Evolutionary conservation across 37 sponge, comb jelly and placozoan species (phyloP), one percentile per base, ranked within the genome.

Genomic region (Hormiphora californensis): DNA sequence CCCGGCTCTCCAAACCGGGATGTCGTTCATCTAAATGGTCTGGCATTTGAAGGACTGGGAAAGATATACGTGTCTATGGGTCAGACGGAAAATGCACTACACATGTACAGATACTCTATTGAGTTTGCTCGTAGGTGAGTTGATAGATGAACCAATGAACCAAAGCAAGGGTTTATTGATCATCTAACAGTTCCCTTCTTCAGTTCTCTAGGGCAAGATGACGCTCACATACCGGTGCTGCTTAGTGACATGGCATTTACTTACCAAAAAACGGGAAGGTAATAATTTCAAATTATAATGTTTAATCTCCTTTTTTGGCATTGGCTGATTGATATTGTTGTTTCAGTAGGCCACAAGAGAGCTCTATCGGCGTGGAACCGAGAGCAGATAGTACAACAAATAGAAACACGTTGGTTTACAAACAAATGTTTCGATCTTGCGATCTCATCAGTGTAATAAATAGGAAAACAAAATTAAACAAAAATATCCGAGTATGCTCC

Each of bases 101-200:
- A 73, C 81, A 73, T 73, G 81, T 73, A 73, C 44, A 38, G n/a
- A 4, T 46, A 73, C 44, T 43, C 81, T 40, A 1, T 73, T 32
- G 39, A 39, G 25, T 73, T 73, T 40, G 81, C 81, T 19, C 46
- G 23, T 23, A 40, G 15, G 81, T 73, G 3, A 73, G 81, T 73
- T 11, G 59, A 27, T 22, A 4, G n/a, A n/a, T n/a, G n/a, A n/a
- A n/a, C n/a, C n/a, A n/a, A 46, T 17, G 12, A 46, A 12, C 51
- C 12, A n/a, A n/a, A n/a, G n/a, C n/a, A n/a, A n/a, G n/a, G n/a
- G n/a, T n/a, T n/a, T n/a, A n/a, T n/a, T n/a, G n/a, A n/a, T n/a
- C n/a, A n/a, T n/a, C n/a, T n/a, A n/a, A n/a, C n/a, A n/a, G n/a
- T n/a, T n/a, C n/a, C n/a, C n/a, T 31, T 34, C 43, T 73, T 43